Evolutionary conservation across 2,113 vertebrate genomes (phyloP), one percentile per base, ranked within the genome.

Genomic region (Anas platyrhynchos): DNA sequence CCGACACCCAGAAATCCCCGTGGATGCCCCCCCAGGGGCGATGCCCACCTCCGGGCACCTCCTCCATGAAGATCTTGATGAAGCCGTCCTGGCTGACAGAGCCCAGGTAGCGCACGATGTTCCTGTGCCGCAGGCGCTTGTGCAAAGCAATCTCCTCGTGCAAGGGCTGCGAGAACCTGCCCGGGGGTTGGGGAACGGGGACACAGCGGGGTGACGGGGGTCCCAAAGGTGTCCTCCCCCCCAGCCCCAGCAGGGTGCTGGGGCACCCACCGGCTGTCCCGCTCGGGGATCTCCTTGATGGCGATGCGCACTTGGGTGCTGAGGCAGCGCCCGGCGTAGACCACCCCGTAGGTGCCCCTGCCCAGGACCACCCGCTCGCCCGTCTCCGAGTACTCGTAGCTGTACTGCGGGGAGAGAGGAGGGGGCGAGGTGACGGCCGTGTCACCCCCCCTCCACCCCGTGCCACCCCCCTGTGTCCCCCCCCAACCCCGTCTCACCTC

Each of bases 21-120:
- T 46, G 18, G 18, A 48, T 48, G 46, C 32, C 62, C 34, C 29
- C 59, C 31, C 31, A 7, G 46, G 1, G 1, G 46, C 1, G 1
- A 15, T 22, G 65, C 95, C 61, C 95, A 99, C 99, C 99, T 98
- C 99, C 99, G 2, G 99, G 99, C 32, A 99, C 99, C 97, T 99
- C 99, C 95, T 99, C 99, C 99, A 99, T 99, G 97, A 99, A 99
- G 97, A 99, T 99, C 97, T 99, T 99, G 97, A 99, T 98, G 97
- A 98, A 99, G 38, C 98, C 98, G 1, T 95, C 98, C 94, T 99
- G 98, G 94, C 99, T 99, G 94, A 99, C 21, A 1, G 99, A 99
- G 75, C 99, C 99, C 95, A 99, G 97, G 86, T 99, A 99, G 84
- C 98, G 99, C 62, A 99, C 99, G 13, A 99, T 99, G 92, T 99